Conservation (phyloP, 2,888 invertebrate genomes). For the Pardosa pseudoannulata region DNA sequence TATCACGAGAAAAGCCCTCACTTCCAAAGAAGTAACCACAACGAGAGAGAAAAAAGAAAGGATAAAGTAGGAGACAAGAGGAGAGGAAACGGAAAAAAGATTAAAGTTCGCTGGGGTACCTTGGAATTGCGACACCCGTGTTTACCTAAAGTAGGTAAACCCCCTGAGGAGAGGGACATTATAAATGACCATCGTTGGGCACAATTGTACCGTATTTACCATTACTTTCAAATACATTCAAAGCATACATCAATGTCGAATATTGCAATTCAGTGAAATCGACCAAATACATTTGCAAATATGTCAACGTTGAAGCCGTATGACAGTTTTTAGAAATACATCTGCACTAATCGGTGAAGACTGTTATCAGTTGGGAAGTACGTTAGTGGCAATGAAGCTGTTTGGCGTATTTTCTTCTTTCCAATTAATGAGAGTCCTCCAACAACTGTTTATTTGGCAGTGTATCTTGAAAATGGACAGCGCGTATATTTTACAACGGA, state of each 20-base stretch:
- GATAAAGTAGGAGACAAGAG: too few relatives aligned
- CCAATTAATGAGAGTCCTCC: constrained; percentile 75
- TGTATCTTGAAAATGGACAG: constrained; percentile 22
- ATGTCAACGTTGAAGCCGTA: background rate
- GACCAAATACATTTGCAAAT: constrained; percentile 26
- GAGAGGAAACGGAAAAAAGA: too few relatives aligned
- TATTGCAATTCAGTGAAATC: background rate
- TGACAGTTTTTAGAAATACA: background rate
- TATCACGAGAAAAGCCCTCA: too few relatives aligned
- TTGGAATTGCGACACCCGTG: too few relatives aligned
- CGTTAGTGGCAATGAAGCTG: constrained; percentile 76
- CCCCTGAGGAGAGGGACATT: too few relatives aligned
- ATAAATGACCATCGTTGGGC: constrained; percentile 22
- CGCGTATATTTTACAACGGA: constrained; percentile 3
- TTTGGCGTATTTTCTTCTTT: constrained; percentile 76
- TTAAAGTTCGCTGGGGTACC: too few relatives aligned
- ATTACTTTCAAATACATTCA: background rate
- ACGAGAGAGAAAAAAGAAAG: too few relatives aligned
- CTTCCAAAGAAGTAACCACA: too few relatives aligned
- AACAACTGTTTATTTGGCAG: background rate
- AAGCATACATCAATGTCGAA: constrained; percentile 13
- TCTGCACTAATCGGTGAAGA: constrained; percentile 73
- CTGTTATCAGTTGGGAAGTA: constrained; percentile 76
- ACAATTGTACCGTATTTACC: constrained; percentile 17
- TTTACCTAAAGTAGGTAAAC: too few relatives aligned